Conservation (phyloP, 2,888 invertebrate species). For the Acleris sparsana region DNA sequence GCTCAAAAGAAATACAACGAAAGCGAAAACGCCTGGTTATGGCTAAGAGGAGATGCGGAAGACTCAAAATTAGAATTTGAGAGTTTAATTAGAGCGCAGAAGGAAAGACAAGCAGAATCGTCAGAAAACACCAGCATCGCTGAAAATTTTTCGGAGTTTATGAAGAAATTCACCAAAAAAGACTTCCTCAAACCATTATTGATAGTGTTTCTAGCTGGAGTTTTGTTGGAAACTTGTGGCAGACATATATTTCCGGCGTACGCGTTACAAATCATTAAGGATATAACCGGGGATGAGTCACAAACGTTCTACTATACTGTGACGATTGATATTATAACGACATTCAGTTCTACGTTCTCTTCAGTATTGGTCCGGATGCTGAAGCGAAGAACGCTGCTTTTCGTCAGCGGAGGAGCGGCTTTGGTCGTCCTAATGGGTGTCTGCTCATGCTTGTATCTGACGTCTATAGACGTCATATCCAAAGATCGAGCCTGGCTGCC, state of each 20-base stretch:
- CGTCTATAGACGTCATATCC: conserved; percentile 45
- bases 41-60: conserved; percentile 68
- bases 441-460: conserved; percentile 48
- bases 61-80: conserved; percentile 42
- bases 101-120: conserved; percentile 30
- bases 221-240: conserved; percentile 54
- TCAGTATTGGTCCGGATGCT: conserved; percentile 52
- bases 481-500: conserved; percentile 45
- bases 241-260: conserved; percentile 57
- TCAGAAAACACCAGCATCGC: conserved; percentile 16
- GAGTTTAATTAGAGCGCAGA: conserved; percentile 45
- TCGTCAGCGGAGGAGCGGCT: conserved; percentile 50
- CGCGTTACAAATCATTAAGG: conserved; percentile 49
- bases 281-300: conserved; percentile 48
- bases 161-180: conserved; percentile 44
- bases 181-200: conserved; percentile 51
- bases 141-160: conserved; percentile 33
- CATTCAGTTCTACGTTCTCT: conserved; percentile 48
- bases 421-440: conserved; percentile 46
- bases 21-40: conserved; percentile 75
- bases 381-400: conserved; percentile 52
- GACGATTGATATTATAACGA: conserved; percentile 53
- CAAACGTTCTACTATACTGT: conserved; percentile 52
- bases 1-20: conserved; percentile 65
- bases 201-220: conserved; percentile 47